A percentile compares a stretch with the other conserved stretches of the same genome.
These are phyloP conservation scores for Meandrusa payeni DNA, from an alignment of 2,888 invertebrate genomes.

Conservation along the genomic window DNA sequence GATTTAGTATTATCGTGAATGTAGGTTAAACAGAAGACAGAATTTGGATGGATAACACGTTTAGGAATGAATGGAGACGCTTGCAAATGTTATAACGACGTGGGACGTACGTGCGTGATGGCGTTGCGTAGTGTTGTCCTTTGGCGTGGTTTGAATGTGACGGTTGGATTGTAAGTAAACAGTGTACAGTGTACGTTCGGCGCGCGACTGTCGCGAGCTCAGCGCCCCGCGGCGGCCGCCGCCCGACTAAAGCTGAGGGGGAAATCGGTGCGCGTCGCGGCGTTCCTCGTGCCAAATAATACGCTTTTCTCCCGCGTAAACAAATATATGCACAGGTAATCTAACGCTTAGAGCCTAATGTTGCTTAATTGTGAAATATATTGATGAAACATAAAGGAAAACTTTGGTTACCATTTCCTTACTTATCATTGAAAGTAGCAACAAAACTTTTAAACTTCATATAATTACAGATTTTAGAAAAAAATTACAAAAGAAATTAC, in stretches of 20 bases:
- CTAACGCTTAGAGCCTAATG: constrained; percentile 7
- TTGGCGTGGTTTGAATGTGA: constrained; percentile 52
- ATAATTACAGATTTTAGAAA: no score
- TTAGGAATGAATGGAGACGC: constrained; percentile 24
- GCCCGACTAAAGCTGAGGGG: constrained; percentile 55
- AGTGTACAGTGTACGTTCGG: constrained; percentile 43
- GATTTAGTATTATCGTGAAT: constrained; percentile 40
- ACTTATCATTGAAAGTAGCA: no score
- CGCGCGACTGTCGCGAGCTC: constrained; percentile 41
- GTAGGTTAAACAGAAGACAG: constrained; percentile 41
- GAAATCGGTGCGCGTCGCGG: constrained; percentile 41
- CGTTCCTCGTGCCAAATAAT: constrained; percentile 35
- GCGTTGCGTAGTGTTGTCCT: constrained; percentile 49
- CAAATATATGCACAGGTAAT: constrained; percentile 16
- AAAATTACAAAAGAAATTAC: no score
- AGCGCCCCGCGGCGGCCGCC: constrained; percentile 58
- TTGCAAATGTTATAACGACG: constrained; percentile 9
- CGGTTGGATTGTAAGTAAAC: constrained; percentile 60
- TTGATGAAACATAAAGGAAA: no score
- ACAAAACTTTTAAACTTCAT: no score
- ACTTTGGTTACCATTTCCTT: no score
- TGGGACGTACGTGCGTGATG: constrained; percentile 51
- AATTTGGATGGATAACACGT: constrained; percentile 34
- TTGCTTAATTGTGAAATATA: neutral
- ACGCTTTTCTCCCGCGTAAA: constrained; percentile 35